phyloP scores from a whole-genome alignment of 2,888 invertebrate species.

The Lypha dubia region DNA sequence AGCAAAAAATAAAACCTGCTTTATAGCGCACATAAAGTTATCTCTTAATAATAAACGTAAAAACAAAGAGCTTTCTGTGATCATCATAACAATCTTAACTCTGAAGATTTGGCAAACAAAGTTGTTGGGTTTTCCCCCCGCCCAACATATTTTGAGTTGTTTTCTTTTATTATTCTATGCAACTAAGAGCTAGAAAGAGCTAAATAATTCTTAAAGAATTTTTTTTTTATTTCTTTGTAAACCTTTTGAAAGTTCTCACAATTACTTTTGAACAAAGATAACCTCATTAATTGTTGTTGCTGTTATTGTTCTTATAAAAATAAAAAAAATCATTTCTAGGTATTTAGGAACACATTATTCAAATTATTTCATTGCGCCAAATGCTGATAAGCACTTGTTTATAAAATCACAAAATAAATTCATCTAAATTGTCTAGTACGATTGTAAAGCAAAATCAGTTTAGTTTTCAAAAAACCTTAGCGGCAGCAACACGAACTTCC shows the following conservation, averaged over 20 bases:
- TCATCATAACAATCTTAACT: not conserved
- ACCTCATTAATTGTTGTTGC: constrained; percentile 55
- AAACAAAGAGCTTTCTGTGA: not conserved
- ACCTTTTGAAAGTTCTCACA: constrained; percentile 42
- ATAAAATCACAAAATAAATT: constrained; percentile 8
- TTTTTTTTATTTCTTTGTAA: constrained; percentile 30
- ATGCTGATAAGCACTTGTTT: constrained; percentile 42
- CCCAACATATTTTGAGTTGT: not conserved
- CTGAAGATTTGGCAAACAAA: not conserved
- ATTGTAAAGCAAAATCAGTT: not conserved
- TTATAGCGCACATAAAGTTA: not conserved
- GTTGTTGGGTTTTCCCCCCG: not conserved
- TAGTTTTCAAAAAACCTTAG: constrained; percentile 32
- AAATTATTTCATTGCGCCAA: constrained; percentile 24
- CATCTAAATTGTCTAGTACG: constrained; percentile 21
- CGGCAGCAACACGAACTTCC: constrained; percentile 30
- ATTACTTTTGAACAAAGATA: constrained; percentile 49
- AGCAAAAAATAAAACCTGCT: constrained; percentile 1
- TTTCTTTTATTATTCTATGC: not conserved
- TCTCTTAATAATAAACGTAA: not conserved
- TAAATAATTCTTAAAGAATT: not conserved
- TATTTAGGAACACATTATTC: constrained; percentile 43
- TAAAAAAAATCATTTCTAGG: constrained; percentile 43
- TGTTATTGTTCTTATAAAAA: too few species aligned
- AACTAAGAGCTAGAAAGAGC: constrained; percentile 22